Evolutionary conservation across 2,888 invertebrate species (phyloP).

Genomic region (Conops quadrifasciatus): DNA sequence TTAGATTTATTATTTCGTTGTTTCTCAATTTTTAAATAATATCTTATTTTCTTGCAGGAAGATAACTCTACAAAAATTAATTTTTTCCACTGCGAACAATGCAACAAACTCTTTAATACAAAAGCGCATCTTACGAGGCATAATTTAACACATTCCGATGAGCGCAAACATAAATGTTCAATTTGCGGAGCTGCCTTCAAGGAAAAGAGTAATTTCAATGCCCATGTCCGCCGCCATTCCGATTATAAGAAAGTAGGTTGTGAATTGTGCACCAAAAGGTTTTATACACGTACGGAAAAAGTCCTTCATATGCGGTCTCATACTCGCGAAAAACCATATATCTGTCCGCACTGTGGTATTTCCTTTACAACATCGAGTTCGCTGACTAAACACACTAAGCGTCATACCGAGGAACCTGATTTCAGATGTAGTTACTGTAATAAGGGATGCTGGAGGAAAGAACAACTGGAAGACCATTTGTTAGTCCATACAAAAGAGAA

Average conservation of each 20-base stretch:
- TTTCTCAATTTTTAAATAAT: background rate
- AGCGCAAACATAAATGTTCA: conserved; percentile 6
- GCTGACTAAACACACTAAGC: background rate
- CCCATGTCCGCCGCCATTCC: conserved; percentile 6
- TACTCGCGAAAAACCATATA: conserved; percentile 1
- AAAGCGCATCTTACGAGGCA: conserved; percentile 32
- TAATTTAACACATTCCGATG: conserved; percentile 30
- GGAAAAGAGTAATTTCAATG: background rate
- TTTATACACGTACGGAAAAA: background rate
- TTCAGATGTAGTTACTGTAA: background rate
- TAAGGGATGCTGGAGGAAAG: background rate
- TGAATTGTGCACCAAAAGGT: background rate
- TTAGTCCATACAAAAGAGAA: conserved; percentile 20
- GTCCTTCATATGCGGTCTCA: background rate
- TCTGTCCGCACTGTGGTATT: conserved; percentile 1
- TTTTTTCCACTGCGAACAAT: conserved; percentile 57
- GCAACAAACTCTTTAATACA: conserved; percentile 39
- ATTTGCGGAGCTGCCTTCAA: conserved; percentile 15
- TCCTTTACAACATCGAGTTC: background rate
- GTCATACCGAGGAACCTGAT: background rate
- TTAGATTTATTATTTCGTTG: background rate
- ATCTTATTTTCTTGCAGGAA: background rate
- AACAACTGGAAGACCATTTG: background rate
- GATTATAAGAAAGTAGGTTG: background rate
- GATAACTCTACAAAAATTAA: background rate